Evolutionary conservation across 64 coral and sea anemone species (phyloP).

Genomic region (Orbicella faveolata): DNA sequence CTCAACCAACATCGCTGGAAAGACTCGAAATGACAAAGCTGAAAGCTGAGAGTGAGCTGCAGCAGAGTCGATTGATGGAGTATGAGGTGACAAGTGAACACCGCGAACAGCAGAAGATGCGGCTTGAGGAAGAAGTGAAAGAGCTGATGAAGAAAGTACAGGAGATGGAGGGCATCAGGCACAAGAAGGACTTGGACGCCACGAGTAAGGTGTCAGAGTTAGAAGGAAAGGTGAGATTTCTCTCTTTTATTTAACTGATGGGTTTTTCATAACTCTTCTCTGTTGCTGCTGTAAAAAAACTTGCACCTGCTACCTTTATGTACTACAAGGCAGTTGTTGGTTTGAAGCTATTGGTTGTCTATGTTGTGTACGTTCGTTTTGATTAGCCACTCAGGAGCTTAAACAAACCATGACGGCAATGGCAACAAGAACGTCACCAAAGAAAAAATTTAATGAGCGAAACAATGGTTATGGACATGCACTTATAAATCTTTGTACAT

Average conservation of each 20-base stretch:
- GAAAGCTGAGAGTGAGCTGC: constrained; percentile 61
- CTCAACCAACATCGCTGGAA: constrained; percentile 44
- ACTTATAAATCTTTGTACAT: no score
- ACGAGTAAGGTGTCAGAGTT: constrained; percentile 63
- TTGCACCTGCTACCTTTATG: no score
- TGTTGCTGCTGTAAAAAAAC: no score
- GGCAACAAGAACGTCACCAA: no score
- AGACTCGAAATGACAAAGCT: constrained; percentile 70
- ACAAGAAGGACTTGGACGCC: constrained; percentile 72
- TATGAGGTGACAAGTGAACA: constrained; percentile 59
- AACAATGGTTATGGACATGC: no score
- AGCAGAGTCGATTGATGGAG: constrained; percentile 62
- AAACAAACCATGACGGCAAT: no score
- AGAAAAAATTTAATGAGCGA: no score
- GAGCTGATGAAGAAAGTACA: constrained; percentile 72
- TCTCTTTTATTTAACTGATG: neutral
- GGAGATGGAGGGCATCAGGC: constrained; percentile 60
- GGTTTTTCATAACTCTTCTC: neutral
- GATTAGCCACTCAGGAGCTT: no score
- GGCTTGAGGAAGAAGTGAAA: constrained; percentile 78
- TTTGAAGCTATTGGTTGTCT: no score
- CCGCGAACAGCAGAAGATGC: constrained; percentile 48
- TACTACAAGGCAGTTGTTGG: no score
- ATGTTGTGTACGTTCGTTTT: no score
- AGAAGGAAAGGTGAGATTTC: constrained; percentile 66